Percentiles rank a stretch among this genome's conserved stretches.
Conservation (phyloP, 2,888 invertebrate genomes). For the Iphiclides podalirius region DNA sequence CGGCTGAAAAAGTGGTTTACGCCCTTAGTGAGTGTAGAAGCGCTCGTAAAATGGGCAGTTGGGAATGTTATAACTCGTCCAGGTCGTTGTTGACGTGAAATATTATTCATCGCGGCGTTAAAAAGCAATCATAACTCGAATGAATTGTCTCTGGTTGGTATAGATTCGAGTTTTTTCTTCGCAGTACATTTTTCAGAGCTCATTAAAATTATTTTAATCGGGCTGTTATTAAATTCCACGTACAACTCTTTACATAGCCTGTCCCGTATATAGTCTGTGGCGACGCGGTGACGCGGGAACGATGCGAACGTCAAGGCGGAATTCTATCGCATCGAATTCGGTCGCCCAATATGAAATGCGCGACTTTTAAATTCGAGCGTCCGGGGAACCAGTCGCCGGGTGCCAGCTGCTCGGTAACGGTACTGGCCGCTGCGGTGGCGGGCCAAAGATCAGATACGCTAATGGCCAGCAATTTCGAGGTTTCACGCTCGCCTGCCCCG, state of each 20-base stretch:
- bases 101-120: too few species aligned
- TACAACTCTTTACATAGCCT: too few species aligned
- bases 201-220: too few species aligned
- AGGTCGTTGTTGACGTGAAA: slow-evolving; percentile 4
- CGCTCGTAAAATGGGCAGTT: not conserved
- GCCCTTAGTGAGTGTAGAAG: slow-evolving; percentile 2
- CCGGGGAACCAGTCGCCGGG: slow-evolving; percentile 18
- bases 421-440: too few species aligned
- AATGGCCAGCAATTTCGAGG: slow-evolving; percentile 23
- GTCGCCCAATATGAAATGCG: slow-evolving; percentile 15
- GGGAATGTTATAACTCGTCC: not conserved
- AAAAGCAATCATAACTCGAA: too few species aligned
- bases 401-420: slow-evolving; percentile 18
- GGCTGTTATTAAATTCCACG: too few species aligned
- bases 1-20: slow-evolving; percentile 13
- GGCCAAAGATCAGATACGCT: slow-evolving; percentile 24
- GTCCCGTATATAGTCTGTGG: not conserved
- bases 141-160: too few species aligned
- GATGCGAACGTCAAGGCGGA: slow-evolving; percentile 1
- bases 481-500: slow-evolving; percentile 20
- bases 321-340: slow-evolving; percentile 19
- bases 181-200: too few species aligned
- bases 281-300: not conserved
- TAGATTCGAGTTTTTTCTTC: too few species aligned
- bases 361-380: slow-evolving; percentile 11